Evolutionary conservation across 35 echinoderm and acorn worm genomes (phyloP), one percentile per base, ranked within the genome.

Genomic region (Strongylocentrotus purpuratus): DNA sequence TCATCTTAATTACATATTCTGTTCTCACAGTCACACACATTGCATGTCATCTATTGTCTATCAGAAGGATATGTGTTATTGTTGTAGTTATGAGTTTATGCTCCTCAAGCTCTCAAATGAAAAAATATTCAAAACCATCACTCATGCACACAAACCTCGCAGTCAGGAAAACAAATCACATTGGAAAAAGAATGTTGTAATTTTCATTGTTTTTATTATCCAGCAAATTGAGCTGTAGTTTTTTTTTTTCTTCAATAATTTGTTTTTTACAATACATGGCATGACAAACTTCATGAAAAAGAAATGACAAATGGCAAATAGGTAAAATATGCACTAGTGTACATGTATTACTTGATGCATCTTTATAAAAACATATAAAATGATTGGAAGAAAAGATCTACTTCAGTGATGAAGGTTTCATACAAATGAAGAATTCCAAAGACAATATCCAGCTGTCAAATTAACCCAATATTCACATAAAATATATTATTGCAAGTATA

Each of bases 261-360:
- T 78, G 20, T 33, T 87, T 89, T 89, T 89, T 89, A 89, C 87
- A 89, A 89, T 93, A 58, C 91, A 93, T 93, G 4, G 91, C 91
- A 93, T 89, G 87, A 46, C 87, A 89, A 28, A 93, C 46, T 93
- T 55, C 33, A 32, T 50, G 48, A 93, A 93, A 93, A 93, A 7
- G 25, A 28, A 58, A 58, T 55, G 89, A 91, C 89, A 91, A 58
- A 89, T 93, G 45, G 91, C 91, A 93, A 46, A 89, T 15, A 93
- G 7, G 48, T 93, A 48, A 93, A 8, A 46, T 46, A 58, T 58
- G 48, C 48, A 93, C 91, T 93, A 18, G 12, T 58, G 91, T 58
- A 93, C 91, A 93, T 93, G 91, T 33, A 93, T 45, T 33, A 89
- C 18, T 45, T 5, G n/a, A 89, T 89, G 87, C 87, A 45, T 89